phyloP scores from a whole-genome alignment of 2,888 invertebrate species.

The Camptogramma bilineatum region DNA sequence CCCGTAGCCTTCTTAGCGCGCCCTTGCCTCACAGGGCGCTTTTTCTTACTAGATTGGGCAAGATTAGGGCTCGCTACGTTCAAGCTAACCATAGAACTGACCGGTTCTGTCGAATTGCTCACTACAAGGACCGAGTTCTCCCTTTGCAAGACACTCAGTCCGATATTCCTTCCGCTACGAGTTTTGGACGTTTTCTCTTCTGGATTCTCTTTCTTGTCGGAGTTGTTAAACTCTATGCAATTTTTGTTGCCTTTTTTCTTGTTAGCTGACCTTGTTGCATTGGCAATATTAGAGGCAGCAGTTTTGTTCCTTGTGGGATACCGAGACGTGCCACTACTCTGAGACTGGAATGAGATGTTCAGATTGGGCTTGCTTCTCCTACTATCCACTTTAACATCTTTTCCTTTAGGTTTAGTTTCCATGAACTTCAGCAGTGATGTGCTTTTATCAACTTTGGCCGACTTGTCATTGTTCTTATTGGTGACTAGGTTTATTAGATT shows the following conservation, averaged over 20 bases:
- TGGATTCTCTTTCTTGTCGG: constrained; percentile 67
- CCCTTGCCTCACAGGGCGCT: constrained; percentile 48
- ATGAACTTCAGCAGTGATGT: constrained; percentile 73
- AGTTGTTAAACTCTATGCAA: constrained; percentile 56
- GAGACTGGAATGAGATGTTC: constrained; percentile 67
- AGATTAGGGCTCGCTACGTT: constrained; percentile 61
- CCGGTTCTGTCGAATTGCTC: constrained; percentile 65
- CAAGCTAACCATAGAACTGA: constrained; percentile 65
- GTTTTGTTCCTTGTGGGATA: constrained; percentile 69
- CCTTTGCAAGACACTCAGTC: constrained; percentile 54
- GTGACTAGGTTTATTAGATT: constrained; percentile 72
- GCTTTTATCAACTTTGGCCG: constrained; percentile 58
- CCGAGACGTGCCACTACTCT: constrained; percentile 62
- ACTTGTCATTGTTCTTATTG: constrained; percentile 55
- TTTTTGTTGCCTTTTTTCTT: constrained; percentile 49
- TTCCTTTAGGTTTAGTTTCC: constrained; percentile 54
- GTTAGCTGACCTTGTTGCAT: constrained; percentile 30
- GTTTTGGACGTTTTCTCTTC: constrained; percentile 63
- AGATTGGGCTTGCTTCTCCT: constrained; percentile 51
- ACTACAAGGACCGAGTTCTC: constrained; percentile 68
- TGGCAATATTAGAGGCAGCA: constrained; percentile 28
- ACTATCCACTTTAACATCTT: constrained; percentile 41
- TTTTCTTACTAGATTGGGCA: constrained; percentile 48
- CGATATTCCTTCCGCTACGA: constrained; percentile 67
- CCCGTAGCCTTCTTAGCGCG: constrained; percentile 54